Base-by-base conservation (phyloP, 2,888 invertebrate genomes). In the Diplolepis rosae region DNA sequence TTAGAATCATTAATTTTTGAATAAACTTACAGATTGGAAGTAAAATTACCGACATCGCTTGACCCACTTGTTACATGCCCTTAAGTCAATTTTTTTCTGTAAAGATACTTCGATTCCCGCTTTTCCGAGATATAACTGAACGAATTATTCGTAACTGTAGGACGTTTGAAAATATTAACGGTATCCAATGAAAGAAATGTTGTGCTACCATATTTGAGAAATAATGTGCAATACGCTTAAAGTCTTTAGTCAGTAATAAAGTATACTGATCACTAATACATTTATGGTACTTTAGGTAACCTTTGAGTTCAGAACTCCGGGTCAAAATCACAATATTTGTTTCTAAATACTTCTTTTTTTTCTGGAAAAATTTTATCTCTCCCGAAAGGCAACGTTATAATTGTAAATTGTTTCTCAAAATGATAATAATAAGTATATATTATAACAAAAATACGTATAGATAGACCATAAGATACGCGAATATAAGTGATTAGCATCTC, bases 141-240 rank as follows among this genome's bases (percentile, higher is more conserved):
- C 32, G 56, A 56, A 56, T 56, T 56, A 56, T 18, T 22, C 13
- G 32, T 61, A 61, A 61, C 56, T 61, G 56, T 61, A 61, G 35
- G 35, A 13, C 56, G 18, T 18, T 45, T 45, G 45, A 45, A 45
- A 45, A 45, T 18, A 45, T 45, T 45, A 45, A 45, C 45, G 45
- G 45, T 45, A 45, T 18, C 45, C 1, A 9, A 35, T 35, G 56
- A 61, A 61, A 61, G 35, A 61, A 39, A 61, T 39, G 54, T 30
- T 30, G 54, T 54, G 56, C 35, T 39, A 24, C 56, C 56, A 35
- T 61, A 35, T 61, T 61, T 35, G 35, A 24, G 56, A 61, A 61
- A 61, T 61, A 61, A 61, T 61, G 56, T 24, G 56, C 22, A 35
- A 56, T 35, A 56, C 22, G 56, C 56, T 32, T 56, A 54, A 28